Conservation (phyloP, 2,113 vertebrate genomes). For the Antigone vipio region DNA sequence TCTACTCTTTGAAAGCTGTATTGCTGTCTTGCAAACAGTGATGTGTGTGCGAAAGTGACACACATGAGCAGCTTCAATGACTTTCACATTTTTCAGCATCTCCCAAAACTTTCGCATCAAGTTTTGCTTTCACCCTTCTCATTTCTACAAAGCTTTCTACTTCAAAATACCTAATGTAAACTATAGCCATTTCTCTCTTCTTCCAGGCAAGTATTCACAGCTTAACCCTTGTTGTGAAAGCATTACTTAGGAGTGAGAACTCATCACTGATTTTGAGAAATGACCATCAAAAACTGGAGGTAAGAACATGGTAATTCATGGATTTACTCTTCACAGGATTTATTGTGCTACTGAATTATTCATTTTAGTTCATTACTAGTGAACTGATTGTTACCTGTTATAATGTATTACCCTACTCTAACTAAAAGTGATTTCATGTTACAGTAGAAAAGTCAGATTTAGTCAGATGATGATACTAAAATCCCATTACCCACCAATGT, state of each 20-base stretch:
- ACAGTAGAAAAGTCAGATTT: neutral
- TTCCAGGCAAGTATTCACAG: constrained; percentile 85
- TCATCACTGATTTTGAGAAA: constrained; percentile 79
- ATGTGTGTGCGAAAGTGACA: neutral
- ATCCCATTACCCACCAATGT: neutral
- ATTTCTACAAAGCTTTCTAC: neutral
- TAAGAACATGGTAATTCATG: constrained; percentile 58
- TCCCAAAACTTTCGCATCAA: neutral
- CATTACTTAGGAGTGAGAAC: constrained; percentile 75
- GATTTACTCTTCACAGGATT: neutral
- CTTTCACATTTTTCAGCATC: neutral
- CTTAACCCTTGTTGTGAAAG: constrained; percentile 79
- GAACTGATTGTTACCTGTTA: neutral
- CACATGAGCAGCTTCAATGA: neutral
- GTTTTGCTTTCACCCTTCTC: neutral
- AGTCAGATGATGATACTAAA: neutral
- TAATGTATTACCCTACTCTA: neutral
- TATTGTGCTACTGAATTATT: neutral
- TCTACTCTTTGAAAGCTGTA: neutral
- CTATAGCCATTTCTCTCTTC: neutral
- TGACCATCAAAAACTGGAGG: constrained; percentile 74
- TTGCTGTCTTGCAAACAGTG: neutral
- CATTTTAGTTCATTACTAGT: neutral
- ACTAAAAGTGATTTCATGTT: neutral
- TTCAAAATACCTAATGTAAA: neutral